Base-by-base conservation (phyloP, 2,888 invertebrate species). In the Phragmatobia fuliginosa region DNA sequence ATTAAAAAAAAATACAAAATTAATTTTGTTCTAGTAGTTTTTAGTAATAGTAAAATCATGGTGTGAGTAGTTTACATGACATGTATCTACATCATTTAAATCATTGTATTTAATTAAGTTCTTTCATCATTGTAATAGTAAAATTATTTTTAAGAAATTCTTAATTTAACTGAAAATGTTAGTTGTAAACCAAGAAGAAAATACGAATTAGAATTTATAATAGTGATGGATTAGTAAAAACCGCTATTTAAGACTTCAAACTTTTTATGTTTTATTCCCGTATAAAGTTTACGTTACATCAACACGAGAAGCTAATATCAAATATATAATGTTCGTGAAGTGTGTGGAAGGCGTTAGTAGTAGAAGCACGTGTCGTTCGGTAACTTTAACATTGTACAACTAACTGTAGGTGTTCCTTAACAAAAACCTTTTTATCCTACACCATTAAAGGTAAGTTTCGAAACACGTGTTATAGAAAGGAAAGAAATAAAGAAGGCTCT, bases 401-500 rank as follows among this genome's bases (percentile, higher is more conserved):
- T 41, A 4, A 38, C 38, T 38, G 28, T 62, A 14, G 25, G 10
- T 41, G 28, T 28, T 62, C 31, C 52, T 62, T 31, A 41, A 18
- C 36, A 28, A 21, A 11, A 62, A 45, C 41, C 62, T 45, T 41
- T 38, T 62, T 28, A 59, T 32, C 4, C 32, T 21, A 59, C 32
- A 32, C 28, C 14, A 18, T 21, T 45, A 45, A 62, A 45, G 10
- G 31, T 31, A 62, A 62, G 45, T 62, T 38, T 18, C 62, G 41
- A 31, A 41, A 60, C 59, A 60, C 41, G 62, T 31, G 38, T 38
- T 36, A 28, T 38, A 41, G 38, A 62, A 41, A 41, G 62, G 28
- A 16, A 56, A 10, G 21, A 59, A 31, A 59, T 59, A 32, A 59
- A 32, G 31, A 59, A 59, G 21, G 28, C 31, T 58, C 31, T 31